Conservation (phyloP, 2,797 vertebrate genomes). For the Ibycter americanus region DNA sequence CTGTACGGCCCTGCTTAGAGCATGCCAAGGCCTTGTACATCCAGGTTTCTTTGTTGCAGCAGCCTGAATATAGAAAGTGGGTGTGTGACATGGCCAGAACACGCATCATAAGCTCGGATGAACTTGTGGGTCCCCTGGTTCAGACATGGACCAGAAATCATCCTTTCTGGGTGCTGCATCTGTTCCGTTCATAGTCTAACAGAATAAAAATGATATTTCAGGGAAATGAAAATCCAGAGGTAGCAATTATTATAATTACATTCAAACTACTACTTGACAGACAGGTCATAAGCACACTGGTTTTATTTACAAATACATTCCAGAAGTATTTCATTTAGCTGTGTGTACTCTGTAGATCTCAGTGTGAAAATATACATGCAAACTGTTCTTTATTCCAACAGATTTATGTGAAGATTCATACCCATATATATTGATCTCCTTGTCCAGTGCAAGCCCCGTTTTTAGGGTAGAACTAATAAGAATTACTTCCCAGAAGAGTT, state of each 20-base stretch:
- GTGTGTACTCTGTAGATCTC: background rate
- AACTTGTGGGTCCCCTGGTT: background rate
- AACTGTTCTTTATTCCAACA: background rate
- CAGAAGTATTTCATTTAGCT: background rate
- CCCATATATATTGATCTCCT: background rate
- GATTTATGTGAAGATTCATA: background rate
- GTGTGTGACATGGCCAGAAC: background rate
- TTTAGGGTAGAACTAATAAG: background rate
- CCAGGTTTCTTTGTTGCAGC: background rate
- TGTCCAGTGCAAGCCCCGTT: background rate
- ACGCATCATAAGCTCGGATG: background rate
- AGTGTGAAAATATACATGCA: background rate
- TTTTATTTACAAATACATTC: constrained; percentile 16
- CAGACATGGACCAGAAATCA: background rate
- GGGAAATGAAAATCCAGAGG: background rate
- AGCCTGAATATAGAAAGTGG: background rate
- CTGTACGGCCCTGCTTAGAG: background rate
- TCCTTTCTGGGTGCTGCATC: background rate
- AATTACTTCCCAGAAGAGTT: background rate
- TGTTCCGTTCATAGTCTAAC: background rate
- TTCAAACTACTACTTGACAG: background rate
- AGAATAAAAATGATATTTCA: background rate
- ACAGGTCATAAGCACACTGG: background rate
- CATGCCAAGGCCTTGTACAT: background rate
- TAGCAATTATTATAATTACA: background rate